Conservation (phyloP, 2,113 vertebrate genomes). For the Gracilinanus agilis region DNA sequence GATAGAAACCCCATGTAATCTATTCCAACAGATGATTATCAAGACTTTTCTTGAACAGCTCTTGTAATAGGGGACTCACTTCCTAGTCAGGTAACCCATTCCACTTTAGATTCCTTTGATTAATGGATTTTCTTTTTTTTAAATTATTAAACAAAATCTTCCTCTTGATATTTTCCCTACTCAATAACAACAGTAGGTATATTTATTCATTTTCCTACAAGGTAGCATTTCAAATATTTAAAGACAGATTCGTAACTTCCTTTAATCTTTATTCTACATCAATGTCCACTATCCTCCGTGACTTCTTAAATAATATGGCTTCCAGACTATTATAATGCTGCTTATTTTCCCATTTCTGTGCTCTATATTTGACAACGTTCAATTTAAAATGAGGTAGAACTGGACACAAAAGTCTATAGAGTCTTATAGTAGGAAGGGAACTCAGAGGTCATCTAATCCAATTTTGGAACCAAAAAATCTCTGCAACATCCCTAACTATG, state of each 20-base stretch:
- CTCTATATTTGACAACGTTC: not conserved
- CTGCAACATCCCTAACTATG: not conserved
- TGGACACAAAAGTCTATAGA: not conserved
- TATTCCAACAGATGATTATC: not conserved
- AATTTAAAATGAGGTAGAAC: not conserved
- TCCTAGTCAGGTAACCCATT: not conserved
- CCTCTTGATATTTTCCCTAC: not conserved
- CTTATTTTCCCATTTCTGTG: not conserved
- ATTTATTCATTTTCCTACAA: not conserved
- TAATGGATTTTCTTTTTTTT: not conserved
- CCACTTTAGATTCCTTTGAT: not conserved
- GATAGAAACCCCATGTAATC: not conserved
- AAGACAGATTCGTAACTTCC: not conserved
- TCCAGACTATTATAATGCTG: not conserved
- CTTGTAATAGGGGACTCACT: not conserved
- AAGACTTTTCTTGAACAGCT: not conserved
- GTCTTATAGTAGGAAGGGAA: not conserved
- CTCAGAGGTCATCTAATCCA: not conserved
- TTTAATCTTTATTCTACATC: not conserved
- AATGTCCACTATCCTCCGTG: not conserved
- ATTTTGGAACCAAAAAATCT: not conserved
- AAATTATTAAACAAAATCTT: not conserved
- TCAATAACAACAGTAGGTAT: not conserved
- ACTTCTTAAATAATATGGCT: not conserved
- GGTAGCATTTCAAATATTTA: not conserved